These are phyloP conservation scores for Smittia sp. DNA, from an alignment of 2,888 invertebrate genomes.

Conservation along the genomic window DNA sequence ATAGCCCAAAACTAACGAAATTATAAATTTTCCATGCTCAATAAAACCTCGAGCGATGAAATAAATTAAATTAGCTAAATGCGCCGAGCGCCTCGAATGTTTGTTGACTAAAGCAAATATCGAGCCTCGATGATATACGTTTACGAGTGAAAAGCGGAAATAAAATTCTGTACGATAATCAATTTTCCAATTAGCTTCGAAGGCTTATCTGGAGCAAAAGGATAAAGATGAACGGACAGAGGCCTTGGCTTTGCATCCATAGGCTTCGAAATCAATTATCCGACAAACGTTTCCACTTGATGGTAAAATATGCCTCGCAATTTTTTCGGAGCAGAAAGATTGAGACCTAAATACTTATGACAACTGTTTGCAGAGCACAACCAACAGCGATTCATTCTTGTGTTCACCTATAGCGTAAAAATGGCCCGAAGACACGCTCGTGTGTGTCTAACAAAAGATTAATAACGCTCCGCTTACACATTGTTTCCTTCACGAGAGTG, in stretches of 20 bases:
- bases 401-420: background rate
- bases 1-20: background rate
- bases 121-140: background rate
- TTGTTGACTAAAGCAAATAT: slow-evolving; percentile 26
- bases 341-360: background rate
- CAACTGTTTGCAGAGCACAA: background rate
- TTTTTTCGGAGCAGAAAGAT: background rate
- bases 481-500: background rate
- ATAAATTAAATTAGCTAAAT: slow-evolving; percentile 32
- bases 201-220: background rate
- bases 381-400: background rate
- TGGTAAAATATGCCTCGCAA: background rate
- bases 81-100: slow-evolving; percentile 5
- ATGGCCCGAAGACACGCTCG: background rate
- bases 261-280: slow-evolving; percentile 1
- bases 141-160: background rate
- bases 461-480: slow-evolving; percentile 16
- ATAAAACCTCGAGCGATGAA: slow-evolving; percentile 18
- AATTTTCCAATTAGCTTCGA: slow-evolving; percentile 22
- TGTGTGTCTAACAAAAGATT: slow-evolving; percentile 38
- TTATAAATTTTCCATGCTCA: slow-evolving; percentile 31
- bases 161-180: background rate
- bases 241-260: background rate
- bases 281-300: background rate
- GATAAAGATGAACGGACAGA: background rate